Conservation (phyloP, 2,888 invertebrate species). For the Andricus curvator region DNA sequence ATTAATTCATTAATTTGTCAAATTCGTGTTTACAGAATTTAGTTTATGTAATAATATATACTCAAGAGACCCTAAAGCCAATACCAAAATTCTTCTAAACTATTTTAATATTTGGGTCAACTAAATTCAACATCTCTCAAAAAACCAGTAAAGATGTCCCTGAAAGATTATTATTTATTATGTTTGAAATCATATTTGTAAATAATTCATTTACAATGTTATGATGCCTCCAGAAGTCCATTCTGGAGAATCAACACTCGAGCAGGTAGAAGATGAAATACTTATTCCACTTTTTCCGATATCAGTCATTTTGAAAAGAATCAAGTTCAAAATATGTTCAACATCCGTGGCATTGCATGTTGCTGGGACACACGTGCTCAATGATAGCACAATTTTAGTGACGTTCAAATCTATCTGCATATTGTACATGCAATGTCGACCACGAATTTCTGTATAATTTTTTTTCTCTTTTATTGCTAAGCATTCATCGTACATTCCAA, state of each 20-base stretch:
- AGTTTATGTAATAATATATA: too few species aligned
- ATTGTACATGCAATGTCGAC: constrained; percentile 76
- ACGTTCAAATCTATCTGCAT: constrained; percentile 54
- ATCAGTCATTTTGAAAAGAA: constrained; percentile 33
- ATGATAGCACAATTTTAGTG: constrained; percentile 54
- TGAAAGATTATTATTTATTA: background rate
- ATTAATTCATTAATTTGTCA: too few species aligned
- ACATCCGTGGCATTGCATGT: constrained; percentile 74
- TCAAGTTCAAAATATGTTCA: background rate
- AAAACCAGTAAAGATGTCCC: too few species aligned
- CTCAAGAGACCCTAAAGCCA: too few species aligned
- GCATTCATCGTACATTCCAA: constrained; percentile 79
- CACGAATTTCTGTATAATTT: constrained; percentile 68
- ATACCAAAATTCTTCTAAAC: too few species aligned
- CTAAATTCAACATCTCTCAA: too few species aligned
- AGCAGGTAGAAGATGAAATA: constrained; percentile 45
- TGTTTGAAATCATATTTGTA: background rate
- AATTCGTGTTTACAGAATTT: too few species aligned
- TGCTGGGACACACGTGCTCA: constrained; percentile 75
- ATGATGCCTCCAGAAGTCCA: constrained; percentile 55
- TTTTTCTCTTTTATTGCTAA: constrained; percentile 56
- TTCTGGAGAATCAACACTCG: constrained; percentile 43
- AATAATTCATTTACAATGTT: constrained; percentile 51
- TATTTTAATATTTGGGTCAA: too few species aligned
- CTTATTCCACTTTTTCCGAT: background rate